Conservation (phyloP, 2,113 vertebrate genomes). For the Typhlomys cinereus region DNA sequence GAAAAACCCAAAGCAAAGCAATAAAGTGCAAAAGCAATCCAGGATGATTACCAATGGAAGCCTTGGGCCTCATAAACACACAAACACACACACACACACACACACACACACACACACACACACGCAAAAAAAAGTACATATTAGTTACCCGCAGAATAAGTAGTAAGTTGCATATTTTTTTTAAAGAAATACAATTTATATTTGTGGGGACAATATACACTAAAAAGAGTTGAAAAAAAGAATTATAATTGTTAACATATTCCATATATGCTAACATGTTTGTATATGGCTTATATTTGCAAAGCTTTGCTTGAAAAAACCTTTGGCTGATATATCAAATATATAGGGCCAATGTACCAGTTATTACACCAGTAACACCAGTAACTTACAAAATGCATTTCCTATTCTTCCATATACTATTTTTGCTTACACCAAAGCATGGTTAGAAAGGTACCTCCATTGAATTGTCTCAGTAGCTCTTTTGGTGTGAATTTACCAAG, state of each 20-base stretch:
- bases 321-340: too few relatives aligned
- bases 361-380: neutral
- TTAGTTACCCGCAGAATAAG: neutral
- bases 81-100: too few relatives aligned
- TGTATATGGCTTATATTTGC: neutral
- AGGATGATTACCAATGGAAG: too few relatives aligned
- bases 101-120: too few relatives aligned
- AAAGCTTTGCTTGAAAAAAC: neutral
- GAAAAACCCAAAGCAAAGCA: too few relatives aligned
- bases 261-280: neutral
- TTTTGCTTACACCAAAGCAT: neutral
- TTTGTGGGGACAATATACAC: neutral
- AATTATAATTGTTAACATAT: neutral
- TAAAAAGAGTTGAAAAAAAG: too few relatives aligned
- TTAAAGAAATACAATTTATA: conserved; percentile 42
- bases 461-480: neutral
- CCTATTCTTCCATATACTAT: neutral
- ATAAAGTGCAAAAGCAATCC: too few relatives aligned
- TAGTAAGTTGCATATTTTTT: neutral
- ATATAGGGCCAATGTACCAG: neutral
- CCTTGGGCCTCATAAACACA: too few relatives aligned
- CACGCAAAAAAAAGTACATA: too few relatives aligned
- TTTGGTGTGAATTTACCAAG: neutral
- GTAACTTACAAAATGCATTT: neutral
- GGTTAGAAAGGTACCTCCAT: neutral